These are phyloP conservation scores for Blastomussa wellsi DNA, from an alignment of 92 coral and sea anemone genomes.

Conservation along the genomic window DNA sequence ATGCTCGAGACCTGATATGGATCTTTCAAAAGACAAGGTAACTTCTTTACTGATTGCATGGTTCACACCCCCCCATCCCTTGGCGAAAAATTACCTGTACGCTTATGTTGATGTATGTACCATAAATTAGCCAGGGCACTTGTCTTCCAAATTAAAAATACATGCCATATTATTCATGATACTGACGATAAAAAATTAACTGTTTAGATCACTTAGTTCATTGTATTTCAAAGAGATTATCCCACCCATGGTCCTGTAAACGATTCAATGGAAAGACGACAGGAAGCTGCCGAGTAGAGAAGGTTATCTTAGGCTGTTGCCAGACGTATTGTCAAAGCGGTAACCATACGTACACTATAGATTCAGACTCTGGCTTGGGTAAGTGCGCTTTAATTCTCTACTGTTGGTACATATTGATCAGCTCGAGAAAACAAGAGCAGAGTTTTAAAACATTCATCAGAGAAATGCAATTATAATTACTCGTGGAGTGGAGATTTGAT, in stretches of 20 bases:
- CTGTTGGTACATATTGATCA: background rate
- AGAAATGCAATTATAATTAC: too few relatives aligned
- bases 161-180: too few relatives aligned
- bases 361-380: background rate
- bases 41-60: background rate
- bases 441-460: too few relatives aligned
- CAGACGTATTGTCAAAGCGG: background rate
- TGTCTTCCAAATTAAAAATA: too few relatives aligned
- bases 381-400: background rate
- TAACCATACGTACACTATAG: background rate
- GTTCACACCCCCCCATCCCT: too few relatives aligned
- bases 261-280: background rate
- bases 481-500: too few relatives aligned
- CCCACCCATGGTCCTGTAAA: slow-evolving; percentile 5
- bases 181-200: too few relatives aligned
- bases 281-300: slow-evolving; percentile 5
- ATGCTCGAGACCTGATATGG: background rate
- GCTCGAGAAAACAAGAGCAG: too few relatives aligned
- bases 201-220: background rate
- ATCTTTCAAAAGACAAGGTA: background rate
- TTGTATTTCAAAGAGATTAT: background rate
- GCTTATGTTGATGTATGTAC: too few relatives aligned
- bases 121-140: too few relatives aligned
- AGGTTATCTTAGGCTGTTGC: background rate
- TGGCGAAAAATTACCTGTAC: too few relatives aligned